phyloP scores from a whole-genome alignment of 2,797 vertebrate species.

The Varecia variegata region DNA sequence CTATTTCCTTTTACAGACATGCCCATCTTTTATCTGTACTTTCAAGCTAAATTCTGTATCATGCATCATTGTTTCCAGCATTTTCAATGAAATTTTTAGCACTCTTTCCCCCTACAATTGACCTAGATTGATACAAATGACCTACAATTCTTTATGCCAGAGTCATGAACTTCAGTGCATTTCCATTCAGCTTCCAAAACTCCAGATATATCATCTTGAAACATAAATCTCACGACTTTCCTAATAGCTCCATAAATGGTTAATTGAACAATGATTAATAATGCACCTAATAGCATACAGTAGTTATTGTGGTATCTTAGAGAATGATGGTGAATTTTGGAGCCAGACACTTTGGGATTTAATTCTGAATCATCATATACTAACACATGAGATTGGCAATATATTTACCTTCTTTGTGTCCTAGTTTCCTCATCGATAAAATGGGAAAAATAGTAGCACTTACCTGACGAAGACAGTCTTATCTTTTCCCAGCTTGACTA shows the following conservation, averaged over 20 bases:
- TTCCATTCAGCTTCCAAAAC: neutral
- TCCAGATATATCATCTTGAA: neutral
- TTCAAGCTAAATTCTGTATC: neutral
- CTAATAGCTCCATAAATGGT: neutral
- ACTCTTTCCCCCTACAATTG: neutral
- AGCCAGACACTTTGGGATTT: neutral
- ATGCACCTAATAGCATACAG: neutral
- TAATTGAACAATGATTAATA: neutral
- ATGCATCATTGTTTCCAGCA: neutral
- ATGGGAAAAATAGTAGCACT: neutral
- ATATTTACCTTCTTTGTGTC: neutral
- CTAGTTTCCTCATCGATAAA: neutral
- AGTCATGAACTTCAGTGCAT: neutral
- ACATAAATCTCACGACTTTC: neutral
- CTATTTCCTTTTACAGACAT: neutral
- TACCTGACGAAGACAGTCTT: neutral
- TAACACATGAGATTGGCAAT: neutral
- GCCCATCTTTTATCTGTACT: neutral
- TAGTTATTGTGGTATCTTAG: neutral
- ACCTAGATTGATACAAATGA: neutral
- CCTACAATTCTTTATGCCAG: neutral
- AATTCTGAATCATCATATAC: neutral
- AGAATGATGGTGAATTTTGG: neutral
- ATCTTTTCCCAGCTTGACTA: neutral
- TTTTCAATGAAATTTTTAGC: neutral